Evolutionary conservation across 2,888 invertebrate species (phyloP).

Genomic region (Deilephila porcellus): DNA sequence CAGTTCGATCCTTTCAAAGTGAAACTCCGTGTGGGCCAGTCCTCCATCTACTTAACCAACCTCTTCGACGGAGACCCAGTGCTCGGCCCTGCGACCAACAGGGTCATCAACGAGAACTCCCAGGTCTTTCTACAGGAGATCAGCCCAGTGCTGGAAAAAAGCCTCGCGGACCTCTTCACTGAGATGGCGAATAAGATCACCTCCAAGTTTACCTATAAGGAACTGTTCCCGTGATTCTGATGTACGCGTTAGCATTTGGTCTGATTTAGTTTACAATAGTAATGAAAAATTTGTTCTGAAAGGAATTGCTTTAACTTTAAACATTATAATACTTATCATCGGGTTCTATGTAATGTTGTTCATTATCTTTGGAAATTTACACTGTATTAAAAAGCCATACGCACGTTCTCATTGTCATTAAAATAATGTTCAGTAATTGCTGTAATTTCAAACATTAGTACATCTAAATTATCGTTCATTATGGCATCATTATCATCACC

Average conservation of each 20-base stretch:
- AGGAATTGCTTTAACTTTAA: no score
- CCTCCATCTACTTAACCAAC: slow-evolving; percentile 86
- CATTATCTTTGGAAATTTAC: no score
- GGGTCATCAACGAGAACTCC: slow-evolving; percentile 88
- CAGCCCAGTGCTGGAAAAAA: slow-evolving; percentile 86
- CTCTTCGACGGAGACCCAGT: slow-evolving; percentile 88
- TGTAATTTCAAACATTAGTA: no score
- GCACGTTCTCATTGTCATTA: no score
- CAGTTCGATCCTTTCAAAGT: slow-evolving; percentile 87
- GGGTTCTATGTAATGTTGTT: no score
- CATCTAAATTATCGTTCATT: no score
- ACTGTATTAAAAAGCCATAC: no score
- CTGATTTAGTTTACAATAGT: not conserved
- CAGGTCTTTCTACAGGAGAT: slow-evolving; percentile 88
- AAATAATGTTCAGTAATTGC: no score
- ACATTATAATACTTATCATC: no score
- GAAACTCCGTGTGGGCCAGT: slow-evolving; percentile 85
- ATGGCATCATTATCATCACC: no score
- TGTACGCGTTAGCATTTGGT: not conserved
- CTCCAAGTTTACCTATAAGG: slow-evolving; percentile 87
- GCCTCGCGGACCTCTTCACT: slow-evolving; percentile 87
- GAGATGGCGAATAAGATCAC: slow-evolving; percentile 89
- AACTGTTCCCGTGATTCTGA: slow-evolving; percentile 84
- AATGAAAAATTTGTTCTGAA: no score
- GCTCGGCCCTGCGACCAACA: slow-evolving; percentile 87